Percentiles rank a stretch among this genome's conserved stretches.
Evolutionary conservation across 2,797 vertebrate genomes (phyloP).

Genomic region (Acanthornis magna): DNA sequence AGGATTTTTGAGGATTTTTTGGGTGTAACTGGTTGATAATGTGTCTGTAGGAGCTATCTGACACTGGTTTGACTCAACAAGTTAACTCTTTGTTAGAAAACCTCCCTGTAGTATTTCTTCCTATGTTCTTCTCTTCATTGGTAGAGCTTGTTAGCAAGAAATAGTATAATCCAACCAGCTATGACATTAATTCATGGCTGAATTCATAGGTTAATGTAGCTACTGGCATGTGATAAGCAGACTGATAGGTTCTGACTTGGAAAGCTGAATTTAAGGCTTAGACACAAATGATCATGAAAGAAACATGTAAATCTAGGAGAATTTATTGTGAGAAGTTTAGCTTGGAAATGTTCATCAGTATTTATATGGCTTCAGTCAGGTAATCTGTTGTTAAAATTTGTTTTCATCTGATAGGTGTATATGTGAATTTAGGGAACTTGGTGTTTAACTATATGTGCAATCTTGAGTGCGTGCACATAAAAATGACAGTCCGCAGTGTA

Average conservation of each 20-base stretch:
- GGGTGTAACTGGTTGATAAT: neutral
- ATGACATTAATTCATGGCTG: neutral
- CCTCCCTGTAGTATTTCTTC: neutral
- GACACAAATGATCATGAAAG: neutral
- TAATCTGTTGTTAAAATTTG: neutral
- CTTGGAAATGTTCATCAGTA: neutral
- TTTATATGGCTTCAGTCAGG: neutral
- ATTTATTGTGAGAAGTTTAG: neutral
- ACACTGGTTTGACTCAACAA: neutral
- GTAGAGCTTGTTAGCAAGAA: neutral
- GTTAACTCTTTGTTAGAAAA: neutral
- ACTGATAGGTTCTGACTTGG: neutral
- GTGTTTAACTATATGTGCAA: rapidly evolving
- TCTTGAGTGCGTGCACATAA: neutral
- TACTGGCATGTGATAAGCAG: neutral
- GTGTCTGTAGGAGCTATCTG: neutral
- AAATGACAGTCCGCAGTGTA: neutral
- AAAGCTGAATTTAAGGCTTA: neutral
- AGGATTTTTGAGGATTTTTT: neutral
- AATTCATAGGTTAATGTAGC: neutral
- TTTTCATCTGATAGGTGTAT: neutral
- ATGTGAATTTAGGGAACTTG: neutral
- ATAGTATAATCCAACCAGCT: neutral
- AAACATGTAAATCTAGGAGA: neutral
- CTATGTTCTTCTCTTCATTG: neutral